Conservation (phyloP, 2,888 invertebrate species). For the Drosophila demipolita region DNA sequence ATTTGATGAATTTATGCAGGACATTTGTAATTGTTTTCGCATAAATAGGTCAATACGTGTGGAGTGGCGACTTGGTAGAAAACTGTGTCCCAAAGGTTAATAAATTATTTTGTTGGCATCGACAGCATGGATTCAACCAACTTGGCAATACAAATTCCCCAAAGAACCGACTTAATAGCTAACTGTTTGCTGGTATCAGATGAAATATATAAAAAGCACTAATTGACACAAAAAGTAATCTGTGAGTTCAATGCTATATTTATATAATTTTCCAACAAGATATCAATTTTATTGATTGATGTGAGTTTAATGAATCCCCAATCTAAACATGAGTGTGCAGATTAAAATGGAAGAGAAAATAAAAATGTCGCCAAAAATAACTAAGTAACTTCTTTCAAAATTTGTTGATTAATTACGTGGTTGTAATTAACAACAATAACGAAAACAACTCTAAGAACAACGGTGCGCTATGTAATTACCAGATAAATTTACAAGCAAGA, state of each 20-base stretch:
- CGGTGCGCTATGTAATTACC: slow-evolving; percentile 68
- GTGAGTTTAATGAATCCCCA: not conserved
- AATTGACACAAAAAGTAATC: not conserved
- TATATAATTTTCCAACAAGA: not conserved
- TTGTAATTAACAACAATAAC: slow-evolving; percentile 62
- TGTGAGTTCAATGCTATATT: not conserved
- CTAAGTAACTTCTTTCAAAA: slow-evolving; percentile 10
- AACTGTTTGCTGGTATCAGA: not conserved
- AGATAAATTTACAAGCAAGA: slow-evolving; percentile 64
- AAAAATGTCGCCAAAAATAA: slow-evolving; percentile 8
- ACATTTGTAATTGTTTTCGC: slow-evolving; percentile 48
- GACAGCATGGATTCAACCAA: slow-evolving; percentile 15
- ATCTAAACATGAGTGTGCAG: not conserved
- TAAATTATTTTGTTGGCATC: slow-evolving; percentile 20
- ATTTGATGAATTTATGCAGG: slow-evolving; percentile 51
- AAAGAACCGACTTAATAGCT: not conserved
- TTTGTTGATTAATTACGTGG: slow-evolving; percentile 72
- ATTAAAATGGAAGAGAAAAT: not conserved
- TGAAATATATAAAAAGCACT: not conserved
- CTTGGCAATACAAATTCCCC: slow-evolving; percentile 12
- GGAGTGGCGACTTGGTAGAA: not conserved
- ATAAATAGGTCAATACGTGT: slow-evolving; percentile 7
- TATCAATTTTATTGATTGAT: slow-evolving; percentile 3
- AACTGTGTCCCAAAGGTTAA: slow-evolving; percentile 6
- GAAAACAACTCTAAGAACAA: slow-evolving; percentile 25